Conservation (phyloP, 1,140 invertebrate genomes). For the Cepaea nemoralis region DNA sequence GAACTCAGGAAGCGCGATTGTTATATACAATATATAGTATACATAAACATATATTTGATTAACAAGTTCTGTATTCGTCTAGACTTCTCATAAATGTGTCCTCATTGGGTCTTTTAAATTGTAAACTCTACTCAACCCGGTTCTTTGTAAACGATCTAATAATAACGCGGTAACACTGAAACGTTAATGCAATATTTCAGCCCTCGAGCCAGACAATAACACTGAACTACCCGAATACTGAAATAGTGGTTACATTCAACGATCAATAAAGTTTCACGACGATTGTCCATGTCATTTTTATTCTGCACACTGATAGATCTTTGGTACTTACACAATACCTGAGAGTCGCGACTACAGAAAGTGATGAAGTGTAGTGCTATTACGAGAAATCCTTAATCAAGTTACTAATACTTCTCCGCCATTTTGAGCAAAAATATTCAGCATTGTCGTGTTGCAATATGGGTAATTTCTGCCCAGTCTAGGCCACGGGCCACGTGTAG, state of each 20-base stretch:
- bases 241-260: slow-evolving; percentile 27
- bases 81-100: background rate
- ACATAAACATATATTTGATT: too few species aligned
- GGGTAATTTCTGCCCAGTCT: slow-evolving; percentile 34
- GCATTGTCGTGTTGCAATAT: slow-evolving; percentile 41
- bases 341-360: slow-evolving; percentile 32
- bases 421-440: slow-evolving; percentile 41
- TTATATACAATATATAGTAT: too few species aligned
- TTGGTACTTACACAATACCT: slow-evolving; percentile 29
- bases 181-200: slow-evolving; percentile 2
- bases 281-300: background rate
- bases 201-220: slow-evolving; percentile 15
- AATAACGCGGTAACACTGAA: background rate
- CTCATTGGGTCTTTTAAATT: background rate
- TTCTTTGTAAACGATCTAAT: background rate
- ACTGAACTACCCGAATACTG: slow-evolving; percentile 4
- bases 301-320: slow-evolving; percentile 20
- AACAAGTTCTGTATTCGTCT: background rate
- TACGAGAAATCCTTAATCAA: slow-evolving; percentile 24
- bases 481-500: slow-evolving; percentile 42
- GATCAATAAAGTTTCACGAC: slow-evolving; percentile 32
- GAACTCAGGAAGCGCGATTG: too few species aligned
- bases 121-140: background rate
- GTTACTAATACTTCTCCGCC: slow-evolving; percentile 36
- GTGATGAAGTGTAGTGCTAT: slow-evolving; percentile 2